phyloP scores from a whole-genome alignment of 2,113 vertebrate species.

The Irena cyanogastra region DNA sequence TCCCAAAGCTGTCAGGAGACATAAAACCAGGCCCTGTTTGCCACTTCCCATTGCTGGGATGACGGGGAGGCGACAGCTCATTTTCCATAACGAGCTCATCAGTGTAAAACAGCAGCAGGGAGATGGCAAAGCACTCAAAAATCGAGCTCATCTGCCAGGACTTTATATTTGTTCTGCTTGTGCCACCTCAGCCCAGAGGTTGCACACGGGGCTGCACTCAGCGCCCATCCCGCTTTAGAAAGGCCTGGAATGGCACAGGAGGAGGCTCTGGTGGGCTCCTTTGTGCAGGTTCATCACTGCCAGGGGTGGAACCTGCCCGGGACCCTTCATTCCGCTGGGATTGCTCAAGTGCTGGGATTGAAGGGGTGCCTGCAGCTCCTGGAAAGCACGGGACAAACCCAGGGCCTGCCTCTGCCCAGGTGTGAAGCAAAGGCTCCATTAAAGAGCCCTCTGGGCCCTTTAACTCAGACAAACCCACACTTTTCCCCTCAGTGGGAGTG shows the following conservation, averaged over 20 bases:
- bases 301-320: neutral
- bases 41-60: neutral
- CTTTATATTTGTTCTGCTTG: neutral
- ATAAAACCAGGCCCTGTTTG: neutral
- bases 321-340: neutral
- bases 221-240: fast-evolving
- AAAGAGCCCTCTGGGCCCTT: neutral
- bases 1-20: neutral
- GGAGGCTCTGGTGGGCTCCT: neutral
- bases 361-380: neutral
- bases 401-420: neutral
- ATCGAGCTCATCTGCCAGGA: neutral
- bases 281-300: neutral
- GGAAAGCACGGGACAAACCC: neutral
- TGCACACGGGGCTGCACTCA: fast-evolving
- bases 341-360: too few relatives aligned
- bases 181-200: neutral
- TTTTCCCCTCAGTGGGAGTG: too few relatives aligned
- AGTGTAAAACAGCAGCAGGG: neutral
- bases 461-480: neutral
- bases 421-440: neutral
- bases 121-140: neutral
- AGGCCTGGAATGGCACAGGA: neutral
- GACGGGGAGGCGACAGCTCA: neutral
- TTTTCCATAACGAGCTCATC: constrained; percentile 23